Percentiles rank a stretch among this genome's conserved stretches.
Conservation (phyloP, 2,888 invertebrate genomes). For the Anarsia innoxiella region DNA sequence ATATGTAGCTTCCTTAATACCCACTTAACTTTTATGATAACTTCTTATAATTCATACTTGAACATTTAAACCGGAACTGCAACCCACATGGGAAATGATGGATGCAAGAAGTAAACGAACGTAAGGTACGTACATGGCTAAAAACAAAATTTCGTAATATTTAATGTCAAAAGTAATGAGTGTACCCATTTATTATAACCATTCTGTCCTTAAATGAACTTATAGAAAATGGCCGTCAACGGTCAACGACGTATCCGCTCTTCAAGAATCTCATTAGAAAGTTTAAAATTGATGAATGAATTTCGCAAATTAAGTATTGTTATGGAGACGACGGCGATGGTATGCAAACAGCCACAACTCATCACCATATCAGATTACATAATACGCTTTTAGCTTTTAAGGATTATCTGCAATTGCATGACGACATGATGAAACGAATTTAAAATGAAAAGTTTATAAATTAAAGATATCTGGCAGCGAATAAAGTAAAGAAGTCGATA, state of each 20-base stretch:
- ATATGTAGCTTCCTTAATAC: too few relatives aligned
- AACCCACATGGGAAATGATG: too few relatives aligned
- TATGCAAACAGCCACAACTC: too few relatives aligned
- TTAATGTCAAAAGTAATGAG: too few relatives aligned
- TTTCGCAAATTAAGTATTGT: conserved; percentile 4
- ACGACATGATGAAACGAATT: conserved; percentile 3
- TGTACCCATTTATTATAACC: too few relatives aligned
- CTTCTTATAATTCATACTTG: too few relatives aligned
- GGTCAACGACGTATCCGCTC: background rate
- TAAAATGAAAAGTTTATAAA: background rate
- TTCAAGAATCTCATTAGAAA: conserved; percentile 6
- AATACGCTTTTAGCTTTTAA: conserved; percentile 1
- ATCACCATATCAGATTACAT: conserved; percentile 1
- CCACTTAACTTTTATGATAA: too few relatives aligned
- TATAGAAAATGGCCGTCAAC: background rate
- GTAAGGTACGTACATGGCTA: too few relatives aligned
- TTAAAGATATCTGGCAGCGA: conserved; percentile 7
- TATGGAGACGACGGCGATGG: too few relatives aligned
- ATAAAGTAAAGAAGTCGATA: conserved; percentile 2
- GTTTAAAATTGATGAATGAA: conserved; percentile 4
- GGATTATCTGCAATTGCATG: conserved; percentile 5
- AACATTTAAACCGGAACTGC: too few relatives aligned
- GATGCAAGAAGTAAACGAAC: too few relatives aligned
- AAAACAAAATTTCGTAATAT: too few relatives aligned
- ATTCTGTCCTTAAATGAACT: background rate